Evolutionary conservation across 2,113 vertebrate genomes (phyloP).

Genomic region (Callaeas wilsoni): DNA sequence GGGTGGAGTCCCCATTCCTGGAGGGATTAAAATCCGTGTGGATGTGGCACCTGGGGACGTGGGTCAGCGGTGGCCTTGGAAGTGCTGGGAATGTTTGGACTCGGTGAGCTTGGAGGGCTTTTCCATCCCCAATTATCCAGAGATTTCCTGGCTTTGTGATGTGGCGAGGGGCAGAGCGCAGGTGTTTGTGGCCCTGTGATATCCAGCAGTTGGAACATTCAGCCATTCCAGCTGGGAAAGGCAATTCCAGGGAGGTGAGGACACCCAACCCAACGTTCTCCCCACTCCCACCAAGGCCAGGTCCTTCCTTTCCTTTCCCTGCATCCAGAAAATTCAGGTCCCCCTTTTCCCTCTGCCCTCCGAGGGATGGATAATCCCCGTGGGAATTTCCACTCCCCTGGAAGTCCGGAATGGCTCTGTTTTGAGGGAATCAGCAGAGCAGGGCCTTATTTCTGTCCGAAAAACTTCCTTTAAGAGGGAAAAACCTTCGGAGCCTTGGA

Average conservation of each 20-base stretch:
- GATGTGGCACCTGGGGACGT: neutral
- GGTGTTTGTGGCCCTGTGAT: rapidly evolving
- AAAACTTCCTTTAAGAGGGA: neutral
- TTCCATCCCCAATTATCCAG: neutral
- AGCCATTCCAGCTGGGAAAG: rapidly evolving
- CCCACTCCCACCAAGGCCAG: too few relatives aligned
- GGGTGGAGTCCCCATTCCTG: neutral
- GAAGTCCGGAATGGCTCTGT: rapidly evolving
- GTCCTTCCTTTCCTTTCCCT: neutral
- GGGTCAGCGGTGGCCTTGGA: neutral
- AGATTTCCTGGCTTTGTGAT: neutral
- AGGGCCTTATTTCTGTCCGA: neutral
- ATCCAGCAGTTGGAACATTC: rapidly evolving
- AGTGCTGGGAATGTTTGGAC: neutral
- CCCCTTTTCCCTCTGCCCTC: neutral
- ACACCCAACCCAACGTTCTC: rapidly evolving
- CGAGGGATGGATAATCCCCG: neutral
- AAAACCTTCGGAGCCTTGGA: neutral
- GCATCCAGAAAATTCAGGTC: neutral
- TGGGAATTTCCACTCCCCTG: neutral
- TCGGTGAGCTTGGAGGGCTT: rapidly evolving
- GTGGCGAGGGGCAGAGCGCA: rapidly evolving
- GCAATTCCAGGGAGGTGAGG: neutral
- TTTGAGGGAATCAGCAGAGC: neutral
- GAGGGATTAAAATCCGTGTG: neutral